A percentile compares a stretch with the other conserved stretches of the same genome.
phyloP scores from a whole-genome alignment of 2,113 vertebrate species.

The Dissostichus mawsoni region DNA sequence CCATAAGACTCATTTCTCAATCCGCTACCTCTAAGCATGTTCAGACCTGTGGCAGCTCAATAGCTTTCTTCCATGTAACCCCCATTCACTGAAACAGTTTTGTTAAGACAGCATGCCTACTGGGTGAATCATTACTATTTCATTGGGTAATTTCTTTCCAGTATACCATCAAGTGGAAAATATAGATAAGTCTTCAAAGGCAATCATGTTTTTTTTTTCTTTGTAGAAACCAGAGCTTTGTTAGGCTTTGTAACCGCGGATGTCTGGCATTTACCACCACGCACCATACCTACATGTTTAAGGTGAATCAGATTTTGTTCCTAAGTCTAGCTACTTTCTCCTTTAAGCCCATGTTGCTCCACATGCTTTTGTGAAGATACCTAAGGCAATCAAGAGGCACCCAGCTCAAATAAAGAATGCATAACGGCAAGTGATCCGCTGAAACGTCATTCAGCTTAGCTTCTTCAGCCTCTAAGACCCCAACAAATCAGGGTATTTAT shows the following conservation, averaged over 20 bases:
- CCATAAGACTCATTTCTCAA: constrained; percentile 46
- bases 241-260: background rate
- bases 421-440: constrained; percentile 51
- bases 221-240: constrained; percentile 30
- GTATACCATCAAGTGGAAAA: constrained; percentile 45
- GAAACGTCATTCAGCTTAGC: constrained; percentile 58
- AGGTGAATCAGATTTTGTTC: constrained; percentile 5
- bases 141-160: constrained; percentile 42
- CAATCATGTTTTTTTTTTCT: constrained; percentile 30
- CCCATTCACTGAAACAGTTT: constrained; percentile 26
- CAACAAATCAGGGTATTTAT: constrained; percentile 74
- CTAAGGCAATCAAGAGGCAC: constrained; percentile 42
- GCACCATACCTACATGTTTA: background rate
- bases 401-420: constrained; percentile 61
- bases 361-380: constrained; percentile 45
- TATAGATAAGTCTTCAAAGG: constrained; percentile 18
- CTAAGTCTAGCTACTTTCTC: background rate
- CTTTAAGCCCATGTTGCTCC: constrained; percentile 23
- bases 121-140: constrained; percentile 50
- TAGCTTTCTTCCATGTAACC: constrained; percentile 10
- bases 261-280: constrained; percentile 15
- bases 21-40: constrained; percentile 35
- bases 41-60: constrained; percentile 12
- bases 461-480: constrained; percentile 65
- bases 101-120: constrained; percentile 25